These are phyloP conservation scores for Regulus satrapa DNA, from an alignment of 2,113 vertebrate species.

Conservation along the genomic window DNA sequence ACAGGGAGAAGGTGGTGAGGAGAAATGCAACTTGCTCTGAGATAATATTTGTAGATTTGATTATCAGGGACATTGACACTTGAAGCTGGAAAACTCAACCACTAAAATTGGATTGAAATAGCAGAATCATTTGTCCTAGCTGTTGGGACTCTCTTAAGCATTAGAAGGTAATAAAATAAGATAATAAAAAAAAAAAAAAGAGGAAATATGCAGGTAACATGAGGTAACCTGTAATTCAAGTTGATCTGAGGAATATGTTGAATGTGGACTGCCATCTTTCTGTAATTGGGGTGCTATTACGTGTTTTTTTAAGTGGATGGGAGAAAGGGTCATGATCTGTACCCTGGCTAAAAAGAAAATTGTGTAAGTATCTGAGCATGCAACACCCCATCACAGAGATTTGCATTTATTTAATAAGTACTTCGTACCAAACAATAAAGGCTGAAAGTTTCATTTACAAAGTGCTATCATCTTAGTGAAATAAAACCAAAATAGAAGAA, in stretches of 20 bases:
- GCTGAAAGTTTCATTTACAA: neutral
- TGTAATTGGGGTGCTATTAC: neutral
- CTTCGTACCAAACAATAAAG: neutral
- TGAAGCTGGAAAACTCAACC: neutral
- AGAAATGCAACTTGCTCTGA: neutral
- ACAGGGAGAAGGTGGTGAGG: neutral
- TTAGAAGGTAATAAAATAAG: neutral
- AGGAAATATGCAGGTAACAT: neutral
- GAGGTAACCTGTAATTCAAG: neutral
- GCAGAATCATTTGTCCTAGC: constrained; percentile 18
- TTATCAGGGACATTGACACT: neutral
- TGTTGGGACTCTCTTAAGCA: constrained; percentile 17
- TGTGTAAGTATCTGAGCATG: neutral
- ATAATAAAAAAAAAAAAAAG: neutral
- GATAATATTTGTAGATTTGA: constrained; percentile 31
- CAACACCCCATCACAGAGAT: neutral
- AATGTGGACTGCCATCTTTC: neutral
- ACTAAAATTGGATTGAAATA: constrained; percentile 19
- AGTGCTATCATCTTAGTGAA: neutral
- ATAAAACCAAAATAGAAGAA: neutral
- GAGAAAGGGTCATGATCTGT: neutral
- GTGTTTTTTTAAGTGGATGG: neutral
- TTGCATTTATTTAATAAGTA: constrained; percentile 15
- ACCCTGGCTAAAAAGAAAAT: neutral
- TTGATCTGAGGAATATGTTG: neutral